Percentiles rank a stretch among this genome's conserved stretches.
These are phyloP conservation scores for Parasteatoda lunata DNA, from an alignment of 2,888 invertebrate species.

Conservation along the genomic window DNA sequence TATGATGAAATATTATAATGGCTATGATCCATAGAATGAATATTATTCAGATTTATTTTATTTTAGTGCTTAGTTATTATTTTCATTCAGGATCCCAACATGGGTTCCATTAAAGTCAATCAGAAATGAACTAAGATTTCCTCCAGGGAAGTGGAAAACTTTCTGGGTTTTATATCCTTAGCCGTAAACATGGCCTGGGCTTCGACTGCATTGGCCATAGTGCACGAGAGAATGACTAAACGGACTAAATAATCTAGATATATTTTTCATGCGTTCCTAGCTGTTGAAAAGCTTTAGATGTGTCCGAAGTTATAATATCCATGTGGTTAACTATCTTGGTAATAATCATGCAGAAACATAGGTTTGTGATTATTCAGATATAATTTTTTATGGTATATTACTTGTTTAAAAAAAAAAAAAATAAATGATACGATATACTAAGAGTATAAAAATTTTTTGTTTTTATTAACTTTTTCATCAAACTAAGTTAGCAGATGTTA, in stretches of 20 bases:
- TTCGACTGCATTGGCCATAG: conserved; percentile 73
- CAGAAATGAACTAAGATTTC: conserved; percentile 64
- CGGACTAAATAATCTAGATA: conserved; percentile 83
- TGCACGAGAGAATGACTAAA: conserved; percentile 91
- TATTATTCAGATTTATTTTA: no score
- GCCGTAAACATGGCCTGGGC: conserved; percentile 69
- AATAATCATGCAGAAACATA: conserved; percentile 89
- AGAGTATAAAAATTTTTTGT: no score
- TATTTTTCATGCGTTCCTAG: conserved; percentile 85
- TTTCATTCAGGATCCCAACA: no score
- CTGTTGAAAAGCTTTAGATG: conserved; percentile 84
- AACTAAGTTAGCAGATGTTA: no score
- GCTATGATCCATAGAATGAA: no score
- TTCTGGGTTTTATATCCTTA: conserved; percentile 69
- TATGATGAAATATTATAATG: no score
- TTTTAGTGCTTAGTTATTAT: no score
- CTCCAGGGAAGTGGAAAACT: conserved; percentile 67
- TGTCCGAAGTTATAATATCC: conserved; percentile 88
- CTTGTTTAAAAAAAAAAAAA: no score
- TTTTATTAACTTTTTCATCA: no score
- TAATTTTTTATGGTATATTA: neutral
- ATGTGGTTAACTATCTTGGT: conserved; percentile 85
- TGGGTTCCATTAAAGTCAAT: no score
- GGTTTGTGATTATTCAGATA: conserved; percentile 76
- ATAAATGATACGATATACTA: no score